Evolutionary conservation across 2,888 invertebrate genomes (phyloP).

Genomic region (Deilephila elpenor): DNA sequence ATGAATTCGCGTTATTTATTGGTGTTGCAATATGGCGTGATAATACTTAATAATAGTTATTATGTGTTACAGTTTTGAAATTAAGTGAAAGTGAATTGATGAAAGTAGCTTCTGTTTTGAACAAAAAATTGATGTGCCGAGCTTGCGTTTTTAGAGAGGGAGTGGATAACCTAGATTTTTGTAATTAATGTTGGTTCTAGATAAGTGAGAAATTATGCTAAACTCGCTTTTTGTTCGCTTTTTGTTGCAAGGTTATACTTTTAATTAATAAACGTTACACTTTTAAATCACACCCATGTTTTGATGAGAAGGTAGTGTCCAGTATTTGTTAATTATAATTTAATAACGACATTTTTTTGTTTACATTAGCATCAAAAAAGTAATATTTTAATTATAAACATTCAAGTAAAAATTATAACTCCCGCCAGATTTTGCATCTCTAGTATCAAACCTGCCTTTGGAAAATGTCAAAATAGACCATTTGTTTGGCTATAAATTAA

Average conservation of each 20-base stretch:
- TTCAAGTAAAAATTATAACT: too few species aligned
- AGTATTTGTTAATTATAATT: too few species aligned
- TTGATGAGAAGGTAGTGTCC: not conserved
- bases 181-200: constrained; percentile 1
- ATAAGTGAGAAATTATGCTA: not conserved
- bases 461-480: too few species aligned
- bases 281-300: not conserved
- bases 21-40: constrained; percentile 48
- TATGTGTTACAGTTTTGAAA: constrained; percentile 29
- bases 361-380: too few species aligned
- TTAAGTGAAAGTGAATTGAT: constrained; percentile 25
- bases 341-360: too few species aligned
- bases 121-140: constrained; percentile 34
- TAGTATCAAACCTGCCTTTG: too few species aligned
- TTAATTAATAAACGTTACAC: not conserved
- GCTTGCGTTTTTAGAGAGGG: constrained; percentile 26
- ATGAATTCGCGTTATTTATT: constrained; percentile 50
- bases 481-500: too few species aligned
- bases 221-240: not conserved
- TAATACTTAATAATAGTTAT: constrained; percentile 28
- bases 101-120: constrained; percentile 26
- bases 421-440: too few species aligned
- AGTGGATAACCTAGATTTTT: constrained; percentile 11
- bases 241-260: not conserved
- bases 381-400: too few species aligned